Base-by-base conservation (phyloP, 2,113 vertebrate species). In the Melanerpes formicivorus region DNA sequence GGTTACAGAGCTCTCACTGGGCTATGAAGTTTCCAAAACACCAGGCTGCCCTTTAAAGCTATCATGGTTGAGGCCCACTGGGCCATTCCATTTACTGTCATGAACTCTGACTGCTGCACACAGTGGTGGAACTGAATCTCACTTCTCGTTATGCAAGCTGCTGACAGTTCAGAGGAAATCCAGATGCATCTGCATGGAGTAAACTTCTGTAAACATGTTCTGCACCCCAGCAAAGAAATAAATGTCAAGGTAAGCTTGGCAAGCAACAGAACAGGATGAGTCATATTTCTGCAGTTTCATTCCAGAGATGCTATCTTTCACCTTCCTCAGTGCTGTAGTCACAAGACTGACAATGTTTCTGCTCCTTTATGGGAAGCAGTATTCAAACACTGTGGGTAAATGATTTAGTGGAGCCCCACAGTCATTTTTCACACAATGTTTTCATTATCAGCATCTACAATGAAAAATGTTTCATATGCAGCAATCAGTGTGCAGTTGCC, bases 221-320 rank as follows among this genome's bases (percentile, higher is more conserved):
- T 95, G 81, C 92, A 83, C 80, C 26, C 95, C 94, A 94, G 96
- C 94, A 96, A 95, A 96, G 93, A 98, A 97, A 97, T 97, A 98
- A 98, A 98, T 98, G 98, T 98, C 97, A 98, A 98, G 96, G 96
- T 97, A 97, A 97, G 96, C 97, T 97, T 97, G 97, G 97, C 96
- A 97, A 96, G 86, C 15, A 25, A 84, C 85, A 80, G 85, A 90
- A 87, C 92, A 90, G 90, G 92, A 97, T 97, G 98, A 98, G 97
- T 98, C 98, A 96, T 87, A 73, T 93, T 95, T 96, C 95, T 98
- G 87, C 96, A 95, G 94, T 96, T 96, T 97, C 93, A 97, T 97
- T 98, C 97, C 97, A 74, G 84, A 97, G 96, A 98, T 97, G 95
- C 89, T 97, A 96, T 98, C 96, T 97, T 97, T 97, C 95, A 97